These are phyloP conservation scores for Peromyscus attwateri DNA, from an alignment of 2,797 vertebrate species.

Conservation along the genomic window DNA sequence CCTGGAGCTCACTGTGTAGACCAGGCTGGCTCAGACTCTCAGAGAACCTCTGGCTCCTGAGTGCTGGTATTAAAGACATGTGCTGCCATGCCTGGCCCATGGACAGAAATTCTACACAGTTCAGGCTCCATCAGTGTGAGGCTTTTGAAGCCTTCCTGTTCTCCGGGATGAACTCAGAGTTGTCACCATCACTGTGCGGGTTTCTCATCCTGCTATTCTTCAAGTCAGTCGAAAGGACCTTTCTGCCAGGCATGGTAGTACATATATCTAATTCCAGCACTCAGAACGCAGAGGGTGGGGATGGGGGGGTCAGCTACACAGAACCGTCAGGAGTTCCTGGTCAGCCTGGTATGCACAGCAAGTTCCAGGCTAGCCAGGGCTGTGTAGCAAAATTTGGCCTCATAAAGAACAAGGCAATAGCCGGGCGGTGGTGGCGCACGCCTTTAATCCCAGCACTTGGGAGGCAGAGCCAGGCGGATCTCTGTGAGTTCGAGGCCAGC, in stretches of 20 bases:
- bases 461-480: too few species aligned
- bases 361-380: neutral
- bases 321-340: neutral
- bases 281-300: neutral
- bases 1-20: neutral
- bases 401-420: neutral
- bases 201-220: neutral
- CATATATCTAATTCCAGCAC: neutral
- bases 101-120: neutral
- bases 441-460: too few species aligned
- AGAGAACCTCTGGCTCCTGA: neutral
- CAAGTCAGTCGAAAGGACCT: rapidly evolving
- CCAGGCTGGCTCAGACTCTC: neutral
- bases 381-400: neutral
- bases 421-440: too few species aligned
- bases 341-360: neutral
- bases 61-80: neutral
- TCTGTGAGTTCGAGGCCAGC: too few species aligned
- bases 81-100: neutral
- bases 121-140: neutral
- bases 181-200: rapidly evolving
- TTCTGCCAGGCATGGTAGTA: neutral
- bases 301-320: too few species aligned
- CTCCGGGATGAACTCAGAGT: neutral
- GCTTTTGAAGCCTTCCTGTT: neutral